Conservation (phyloP, 2,797 vertebrate genomes). For the Myotis myotis region DNA sequence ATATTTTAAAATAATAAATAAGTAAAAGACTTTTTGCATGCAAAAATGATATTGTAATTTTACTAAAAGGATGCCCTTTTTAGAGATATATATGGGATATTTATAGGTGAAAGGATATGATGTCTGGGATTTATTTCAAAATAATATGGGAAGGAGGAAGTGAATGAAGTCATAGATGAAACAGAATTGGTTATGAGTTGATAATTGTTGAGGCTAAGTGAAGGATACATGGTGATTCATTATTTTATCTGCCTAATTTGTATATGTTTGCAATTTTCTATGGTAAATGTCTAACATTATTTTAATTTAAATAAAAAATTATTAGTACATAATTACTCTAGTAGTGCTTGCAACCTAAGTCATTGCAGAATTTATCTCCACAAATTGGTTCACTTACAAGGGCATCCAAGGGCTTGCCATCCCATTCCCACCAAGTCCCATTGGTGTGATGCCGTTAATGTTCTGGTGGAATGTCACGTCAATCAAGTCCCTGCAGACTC, state of each 20-base stretch:
- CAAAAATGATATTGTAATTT: not conserved
- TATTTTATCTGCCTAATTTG: not conserved
- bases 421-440: not conserved
- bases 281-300: not conserved
- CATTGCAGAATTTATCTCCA: not conserved
- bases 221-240: not conserved
- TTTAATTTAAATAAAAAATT: not conserved
- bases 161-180: not conserved
- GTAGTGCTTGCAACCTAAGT: not conserved
- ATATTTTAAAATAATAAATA: no score
- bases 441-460: not conserved
- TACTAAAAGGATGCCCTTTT: conserved; percentile 9
- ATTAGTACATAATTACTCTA: not conserved
- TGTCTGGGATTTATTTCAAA: conserved; percentile 12
- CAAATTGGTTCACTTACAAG: not conserved
- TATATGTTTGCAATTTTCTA: not conserved
- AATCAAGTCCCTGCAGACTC: not conserved
- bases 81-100: not conserved
- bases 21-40: not conserved
- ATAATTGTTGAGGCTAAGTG: not conserved
- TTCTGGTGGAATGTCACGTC: not conserved
- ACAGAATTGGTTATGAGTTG: not conserved
- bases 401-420: not conserved
- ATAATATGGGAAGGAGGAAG: not conserved
- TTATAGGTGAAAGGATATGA: not conserved